A percentile compares a stretch with the other conserved stretches of the same genome.
Conservation (phyloP, 2,797 vertebrate species). For the Acanthurus lineatus region DNA sequence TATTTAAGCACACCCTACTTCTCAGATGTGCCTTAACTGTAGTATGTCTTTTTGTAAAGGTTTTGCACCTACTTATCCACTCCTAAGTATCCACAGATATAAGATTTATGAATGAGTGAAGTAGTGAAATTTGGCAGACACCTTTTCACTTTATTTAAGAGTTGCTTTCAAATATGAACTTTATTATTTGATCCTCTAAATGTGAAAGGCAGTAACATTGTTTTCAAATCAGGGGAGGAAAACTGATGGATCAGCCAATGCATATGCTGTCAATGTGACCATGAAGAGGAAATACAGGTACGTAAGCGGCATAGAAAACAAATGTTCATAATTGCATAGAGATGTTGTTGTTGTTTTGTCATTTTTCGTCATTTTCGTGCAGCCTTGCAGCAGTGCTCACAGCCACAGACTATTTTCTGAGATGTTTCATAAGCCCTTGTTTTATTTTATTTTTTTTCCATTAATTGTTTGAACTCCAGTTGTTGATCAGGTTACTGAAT, state of each 20-base stretch:
- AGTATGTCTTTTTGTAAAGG: not conserved
- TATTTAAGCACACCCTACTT: no score
- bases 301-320: conserved; percentile 9
- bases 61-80: not conserved
- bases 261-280: conserved; percentile 92
- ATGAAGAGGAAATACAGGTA: conserved; percentile 99
- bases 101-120: not conserved
- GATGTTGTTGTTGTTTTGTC: not conserved
- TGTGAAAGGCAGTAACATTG: conserved; percentile 17
- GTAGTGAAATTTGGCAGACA: not conserved
- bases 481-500: conserved; percentile 31
- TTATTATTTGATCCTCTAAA: not conserved
- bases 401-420: not conserved
- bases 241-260: conserved; percentile 91
- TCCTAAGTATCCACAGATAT: not conserved
- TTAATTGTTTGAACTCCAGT: conserved; percentile 1
- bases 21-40: not conserved
- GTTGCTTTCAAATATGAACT: not conserved
- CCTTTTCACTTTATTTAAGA: not conserved
- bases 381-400: not conserved
- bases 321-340: no score
- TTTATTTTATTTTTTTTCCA: conserved; percentile 7
- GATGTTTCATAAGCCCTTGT: not conserved
- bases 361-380: not conserved
- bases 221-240: conserved; percentile 90